Conservation (phyloP, 2,888 invertebrate genomes). For the Lasioglossum lativentre region DNA sequence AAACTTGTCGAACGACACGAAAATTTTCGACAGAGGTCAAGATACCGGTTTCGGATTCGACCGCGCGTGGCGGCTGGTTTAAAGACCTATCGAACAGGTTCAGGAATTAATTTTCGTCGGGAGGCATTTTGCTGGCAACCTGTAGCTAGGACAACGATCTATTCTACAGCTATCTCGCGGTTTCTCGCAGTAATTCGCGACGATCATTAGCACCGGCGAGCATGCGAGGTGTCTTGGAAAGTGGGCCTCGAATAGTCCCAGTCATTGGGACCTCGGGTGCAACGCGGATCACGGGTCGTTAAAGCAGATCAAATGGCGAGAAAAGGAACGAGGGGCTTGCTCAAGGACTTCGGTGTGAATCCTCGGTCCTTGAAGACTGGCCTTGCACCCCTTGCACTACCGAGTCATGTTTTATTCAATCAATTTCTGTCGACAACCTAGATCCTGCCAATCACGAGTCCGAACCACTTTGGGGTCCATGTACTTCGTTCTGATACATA, state of each 20-base stretch:
- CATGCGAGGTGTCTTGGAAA: not conserved
- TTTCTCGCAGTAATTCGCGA: not conserved
- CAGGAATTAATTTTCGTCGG: slow-evolving; percentile 31
- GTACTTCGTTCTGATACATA: too few relatives aligned
- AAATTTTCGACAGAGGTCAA: slow-evolving; percentile 69
- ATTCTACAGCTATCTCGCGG: not conserved
- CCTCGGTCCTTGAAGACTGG: not conserved
- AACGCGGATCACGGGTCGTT: not conserved
- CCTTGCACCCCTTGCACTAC: not conserved
- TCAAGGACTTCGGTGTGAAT: not conserved
- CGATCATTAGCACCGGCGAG: slow-evolving; percentile 16
- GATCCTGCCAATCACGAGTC: too few relatives aligned
- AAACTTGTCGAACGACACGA: slow-evolving; percentile 44
- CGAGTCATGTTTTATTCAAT: not conserved
- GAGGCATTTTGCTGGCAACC: slow-evolving; percentile 1
- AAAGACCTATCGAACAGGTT: slow-evolving; percentile 62
- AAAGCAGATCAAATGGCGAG: not conserved
- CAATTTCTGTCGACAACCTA: not conserved
- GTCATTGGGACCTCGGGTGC: slow-evolving; percentile 1
- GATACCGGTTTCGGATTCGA: slow-evolving; percentile 64
- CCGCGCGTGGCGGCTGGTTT: slow-evolving; percentile 46
- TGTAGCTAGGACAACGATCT: not conserved
- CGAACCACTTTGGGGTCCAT: not conserved
- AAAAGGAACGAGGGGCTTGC: not conserved
- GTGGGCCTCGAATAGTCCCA: slow-evolving; percentile 17